Base-by-base conservation (phyloP, 1,140 invertebrate genomes). In the Matsumurasca onukii region DNA sequence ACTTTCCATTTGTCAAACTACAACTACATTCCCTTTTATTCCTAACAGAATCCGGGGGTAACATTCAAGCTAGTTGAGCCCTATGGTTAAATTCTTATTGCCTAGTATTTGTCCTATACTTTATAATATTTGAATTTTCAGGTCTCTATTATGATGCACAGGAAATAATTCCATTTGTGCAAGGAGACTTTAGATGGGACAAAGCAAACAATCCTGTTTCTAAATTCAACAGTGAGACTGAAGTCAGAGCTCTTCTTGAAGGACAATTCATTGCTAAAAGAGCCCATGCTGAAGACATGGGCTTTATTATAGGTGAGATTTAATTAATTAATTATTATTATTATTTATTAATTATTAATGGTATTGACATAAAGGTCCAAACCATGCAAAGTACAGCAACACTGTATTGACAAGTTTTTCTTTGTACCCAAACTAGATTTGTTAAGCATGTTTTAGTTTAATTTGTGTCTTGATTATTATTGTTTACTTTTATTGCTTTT, bases 181-280 rank as follows among this genome's bases (percentile, higher is more conserved):
- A 75, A 30, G 86, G 82, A 64, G 86, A 88, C 72, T 81, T 83
- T 73, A 82, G 84, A 73, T 90, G 82, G 72, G 88, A 89, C 73
- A 86, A 82, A 78, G 83, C 80, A 55, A 85, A 85, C 49, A 85
- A 83, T 29, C 74, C 80, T 75, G 81, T 88, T 12, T 75, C 72
- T 12, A 80, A 81, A 74, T 92, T 85, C 76, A 84, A 80, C 5
- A 84, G 81, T 48, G 91, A 93, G 81, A 88, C 91, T 30, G 95
- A 98, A 80, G 89, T 97, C 1, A 82, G 95, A 72, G 94, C 95
- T 1, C 78, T 97, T 3, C 82, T 98, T 34, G 96, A 98, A 81
- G 92, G 94, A 0, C 96, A 98, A 80, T 94, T 96, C 79, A 77
- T 98, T 2, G 89, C 92, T 0, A 88, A 90, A 73, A 80, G 93